Evolutionary conservation across 2,888 invertebrate species (phyloP).

Genomic region (Oegoconia quadripuncta): DNA sequence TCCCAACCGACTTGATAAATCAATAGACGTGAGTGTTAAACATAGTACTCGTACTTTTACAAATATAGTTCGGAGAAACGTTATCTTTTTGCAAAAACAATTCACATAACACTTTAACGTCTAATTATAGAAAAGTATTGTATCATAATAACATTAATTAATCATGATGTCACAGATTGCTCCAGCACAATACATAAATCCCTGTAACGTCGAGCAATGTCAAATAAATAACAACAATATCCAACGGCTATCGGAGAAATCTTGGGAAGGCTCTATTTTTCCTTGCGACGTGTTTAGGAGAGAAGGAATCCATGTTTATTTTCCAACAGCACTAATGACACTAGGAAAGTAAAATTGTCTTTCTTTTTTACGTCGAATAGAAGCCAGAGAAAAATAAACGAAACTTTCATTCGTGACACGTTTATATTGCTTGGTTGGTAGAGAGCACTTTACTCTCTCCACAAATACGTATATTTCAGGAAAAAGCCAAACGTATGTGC

Average conservation of each 20-base stretch:
- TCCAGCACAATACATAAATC: conserved; percentile 11
- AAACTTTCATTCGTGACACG: conserved; percentile 11
- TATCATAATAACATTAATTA: conserved; percentile 5
- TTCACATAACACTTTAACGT: not conserved
- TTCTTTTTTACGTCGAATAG: conserved; percentile 11
- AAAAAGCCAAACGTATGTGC: not conserved
- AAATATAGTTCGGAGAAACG: too few relatives aligned
- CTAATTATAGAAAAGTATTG: not conserved
- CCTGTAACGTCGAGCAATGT: conserved; percentile 7
- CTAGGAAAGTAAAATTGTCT: conserved; percentile 10
- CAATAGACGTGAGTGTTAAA: too few relatives aligned
- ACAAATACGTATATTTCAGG: not conserved
- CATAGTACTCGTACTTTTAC: too few relatives aligned
- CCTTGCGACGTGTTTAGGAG: conserved; percentile 22
- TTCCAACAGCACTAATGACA: conserved; percentile 23
- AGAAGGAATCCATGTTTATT: conserved; percentile 22
- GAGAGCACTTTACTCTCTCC: conserved; percentile 1
- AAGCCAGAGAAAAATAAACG: conserved; percentile 9
- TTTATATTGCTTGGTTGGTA: conserved; percentile 8
- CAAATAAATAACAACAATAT: conserved; percentile 30
- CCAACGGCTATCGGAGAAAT: conserved; percentile 25
- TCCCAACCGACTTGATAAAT: too few relatives aligned
- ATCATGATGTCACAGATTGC: conserved; percentile 1
- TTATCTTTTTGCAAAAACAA: not conserved
- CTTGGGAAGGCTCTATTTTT: conserved; percentile 25